These are phyloP conservation scores for Laothoe populi DNA, from an alignment of 2,888 invertebrate species.

Conservation along the genomic window DNA sequence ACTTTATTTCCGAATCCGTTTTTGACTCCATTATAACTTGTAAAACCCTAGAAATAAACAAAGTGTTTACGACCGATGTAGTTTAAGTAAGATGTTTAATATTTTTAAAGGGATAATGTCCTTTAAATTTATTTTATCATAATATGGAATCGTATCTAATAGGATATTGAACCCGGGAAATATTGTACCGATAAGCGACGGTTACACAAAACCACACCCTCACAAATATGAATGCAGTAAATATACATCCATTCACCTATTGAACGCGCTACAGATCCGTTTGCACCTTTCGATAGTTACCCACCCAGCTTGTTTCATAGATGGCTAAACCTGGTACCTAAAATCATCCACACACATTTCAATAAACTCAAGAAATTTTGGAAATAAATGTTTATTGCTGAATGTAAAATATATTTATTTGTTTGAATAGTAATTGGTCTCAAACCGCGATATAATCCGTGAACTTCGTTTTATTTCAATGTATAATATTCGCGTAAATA, in stretches of 20 bases:
- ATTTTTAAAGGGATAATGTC: too few species aligned
- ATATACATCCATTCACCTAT: constrained; percentile 20
- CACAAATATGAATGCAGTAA: constrained; percentile 22
- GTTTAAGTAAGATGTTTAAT: too few species aligned
- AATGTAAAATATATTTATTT: not conserved
- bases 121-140: too few species aligned
- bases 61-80: constrained; percentile 34
- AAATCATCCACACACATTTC: constrained; percentile 27
- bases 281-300: constrained; percentile 30
- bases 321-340: constrained; percentile 35
- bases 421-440: not conserved
- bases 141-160: not conserved
- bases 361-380: not conserved
- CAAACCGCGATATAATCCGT: too few species aligned
- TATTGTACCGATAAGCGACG: constrained; percentile 9
- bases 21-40: constrained; percentile 83
- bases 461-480: too few species aligned
- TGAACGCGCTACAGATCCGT: constrained; percentile 23
- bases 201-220: constrained; percentile 26
- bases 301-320: constrained; percentile 31
- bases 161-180: not conserved
- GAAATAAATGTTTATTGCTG: not conserved
- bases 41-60: constrained; percentile 81
- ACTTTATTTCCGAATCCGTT: constrained; percentile 80
- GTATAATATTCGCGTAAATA: too few species aligned